phyloP scores from a whole-genome alignment of 2,888 invertebrate species.

The Acanthosepion lycidas region DNA sequence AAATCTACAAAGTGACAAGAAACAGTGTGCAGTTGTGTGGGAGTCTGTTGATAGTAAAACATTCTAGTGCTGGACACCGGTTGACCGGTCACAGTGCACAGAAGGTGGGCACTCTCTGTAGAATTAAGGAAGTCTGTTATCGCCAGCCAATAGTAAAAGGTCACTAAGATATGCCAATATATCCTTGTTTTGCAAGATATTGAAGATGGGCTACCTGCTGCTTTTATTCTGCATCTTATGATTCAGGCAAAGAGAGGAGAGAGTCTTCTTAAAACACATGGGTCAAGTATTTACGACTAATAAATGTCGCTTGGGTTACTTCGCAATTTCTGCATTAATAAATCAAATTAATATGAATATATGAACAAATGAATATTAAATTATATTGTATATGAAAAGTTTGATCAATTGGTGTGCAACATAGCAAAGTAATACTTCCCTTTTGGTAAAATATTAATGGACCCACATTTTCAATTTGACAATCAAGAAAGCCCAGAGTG shows the following conservation, averaged over 20 bases:
- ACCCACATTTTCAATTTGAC: background rate
- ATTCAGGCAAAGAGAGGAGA: background rate
- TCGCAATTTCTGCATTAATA: background rate
- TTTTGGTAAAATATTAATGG: background rate
- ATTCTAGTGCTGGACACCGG: slow-evolving; percentile 8
- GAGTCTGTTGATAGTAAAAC: slow-evolving; percentile 20
- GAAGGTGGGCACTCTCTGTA: slow-evolving; percentile 22
- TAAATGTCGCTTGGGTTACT: slow-evolving; percentile 4
- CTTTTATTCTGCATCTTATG: background rate
- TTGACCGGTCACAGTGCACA: slow-evolving; percentile 22
- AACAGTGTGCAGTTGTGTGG: slow-evolving; percentile 20
- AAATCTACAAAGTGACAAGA: background rate
- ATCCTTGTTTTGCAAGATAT: background rate
- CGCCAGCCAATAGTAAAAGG: slow-evolving; percentile 14
- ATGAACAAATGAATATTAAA: slow-evolving; percentile 21
- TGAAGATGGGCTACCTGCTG: slow-evolving; percentile 33
- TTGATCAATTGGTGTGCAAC: background rate
- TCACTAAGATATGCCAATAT: slow-evolving; percentile 33
- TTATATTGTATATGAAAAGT: background rate
- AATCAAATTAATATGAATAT: slow-evolving; percentile 33
- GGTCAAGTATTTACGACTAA: background rate
- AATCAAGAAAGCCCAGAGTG: background rate
- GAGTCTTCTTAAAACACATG: background rate
- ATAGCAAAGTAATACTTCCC: background rate
- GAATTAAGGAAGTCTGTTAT: slow-evolving; percentile 21